Percentiles rank a stretch among this genome's conserved stretches.
These are phyloP conservation scores for Odontesthes bonariensis DNA, from an alignment of 2,113 vertebrate species.

Conservation along the genomic window DNA sequence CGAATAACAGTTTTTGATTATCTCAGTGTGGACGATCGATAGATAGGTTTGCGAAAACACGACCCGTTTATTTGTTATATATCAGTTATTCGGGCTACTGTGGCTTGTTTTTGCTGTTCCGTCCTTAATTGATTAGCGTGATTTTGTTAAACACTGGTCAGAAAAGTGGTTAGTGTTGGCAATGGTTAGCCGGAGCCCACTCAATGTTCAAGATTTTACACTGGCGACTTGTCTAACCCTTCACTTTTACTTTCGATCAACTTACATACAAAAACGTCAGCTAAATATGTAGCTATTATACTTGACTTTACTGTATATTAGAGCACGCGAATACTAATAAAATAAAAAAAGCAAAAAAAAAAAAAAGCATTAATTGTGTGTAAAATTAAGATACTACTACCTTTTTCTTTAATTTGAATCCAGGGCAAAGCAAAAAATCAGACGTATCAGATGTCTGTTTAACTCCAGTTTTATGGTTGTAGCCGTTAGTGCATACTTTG, in stretches of 20 bases:
- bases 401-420: not conserved
- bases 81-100: fast-evolving
- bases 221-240: not conserved
- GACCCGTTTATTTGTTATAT: fast-evolving
- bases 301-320: not conserved
- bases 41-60: not conserved
- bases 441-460: not conserved
- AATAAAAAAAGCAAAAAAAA: no score
- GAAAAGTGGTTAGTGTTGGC: conserved; percentile 30
- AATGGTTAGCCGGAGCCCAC: conserved; percentile 57
- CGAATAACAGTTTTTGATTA: not conserved
- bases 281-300: not conserved
- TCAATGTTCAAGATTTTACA: not conserved
- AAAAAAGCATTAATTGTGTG: not conserved
- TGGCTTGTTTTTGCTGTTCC: no score
- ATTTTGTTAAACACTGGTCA: not conserved
- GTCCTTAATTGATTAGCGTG: fast-evolving
- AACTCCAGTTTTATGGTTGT: conserved; percentile 10
- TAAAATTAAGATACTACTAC: not conserved
- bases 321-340: not conserved
- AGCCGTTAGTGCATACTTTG: conserved; percentile 25
- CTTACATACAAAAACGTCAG: not conserved
- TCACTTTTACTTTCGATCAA: conserved; percentile 14
- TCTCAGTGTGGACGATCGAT: not conserved
- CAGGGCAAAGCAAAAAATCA: no score